These are phyloP conservation scores for Lacerta agilis DNA, from an alignment of 2,797 vertebrate genomes.

Conservation along the genomic window DNA sequence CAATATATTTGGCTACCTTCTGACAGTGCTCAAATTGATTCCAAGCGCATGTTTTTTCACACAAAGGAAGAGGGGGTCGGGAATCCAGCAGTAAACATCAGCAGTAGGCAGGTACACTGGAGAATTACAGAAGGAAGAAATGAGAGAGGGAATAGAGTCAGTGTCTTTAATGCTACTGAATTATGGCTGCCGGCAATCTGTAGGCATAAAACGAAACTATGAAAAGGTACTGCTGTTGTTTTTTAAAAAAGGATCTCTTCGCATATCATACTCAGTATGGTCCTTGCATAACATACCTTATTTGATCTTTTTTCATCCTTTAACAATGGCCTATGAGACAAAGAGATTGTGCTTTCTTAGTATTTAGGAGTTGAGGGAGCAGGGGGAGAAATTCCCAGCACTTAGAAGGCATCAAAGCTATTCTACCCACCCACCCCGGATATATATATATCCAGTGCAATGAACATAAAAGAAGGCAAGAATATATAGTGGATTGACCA, in stretches of 20 bases:
- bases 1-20: conserved; percentile 39
- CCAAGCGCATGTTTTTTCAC: conserved; percentile 34
- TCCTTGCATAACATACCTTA: neutral
- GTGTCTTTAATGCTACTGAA: conserved; percentile 42
- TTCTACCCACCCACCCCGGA: neutral
- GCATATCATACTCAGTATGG: conserved; percentile 17
- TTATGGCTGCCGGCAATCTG: conserved; percentile 57
- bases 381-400: neutral
- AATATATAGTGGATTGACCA: neutral
- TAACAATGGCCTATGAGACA: neutral
- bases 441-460: neutral
- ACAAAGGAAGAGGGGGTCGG: conserved; percentile 38
- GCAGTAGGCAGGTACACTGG: neutral
- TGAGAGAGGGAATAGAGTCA: conserved; percentile 20
- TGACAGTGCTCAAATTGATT: conserved; percentile 16
- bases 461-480: neutral
- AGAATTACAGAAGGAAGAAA: conserved; percentile 18
- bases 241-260: conserved; percentile 22
- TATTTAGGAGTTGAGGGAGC: too few species aligned
- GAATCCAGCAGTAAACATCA: conserved; percentile 42
- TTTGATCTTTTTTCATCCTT: neutral
- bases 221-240: neutral
- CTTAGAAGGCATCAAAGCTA: neutral
- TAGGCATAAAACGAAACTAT: conserved; percentile 42
- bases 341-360: neutral